Conservation (phyloP, 23 tunicate genomes). For the Styela clava region DNA sequence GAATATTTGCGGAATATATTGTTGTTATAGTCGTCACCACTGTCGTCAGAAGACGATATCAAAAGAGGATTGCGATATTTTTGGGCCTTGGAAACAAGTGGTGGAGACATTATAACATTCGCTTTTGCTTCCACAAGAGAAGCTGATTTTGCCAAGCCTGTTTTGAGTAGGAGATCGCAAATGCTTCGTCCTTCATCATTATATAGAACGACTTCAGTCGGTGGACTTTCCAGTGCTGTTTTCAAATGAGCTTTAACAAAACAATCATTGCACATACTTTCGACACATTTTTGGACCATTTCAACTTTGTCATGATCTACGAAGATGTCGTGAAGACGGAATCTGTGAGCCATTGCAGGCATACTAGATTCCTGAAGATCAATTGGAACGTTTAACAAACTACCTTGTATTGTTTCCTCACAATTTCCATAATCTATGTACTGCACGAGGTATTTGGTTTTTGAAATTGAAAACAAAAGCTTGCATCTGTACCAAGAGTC, state of each 20-base stretch:
- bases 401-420: background rate
- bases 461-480: background rate
- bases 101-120: slow-evolving; percentile 7
- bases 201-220: background rate
- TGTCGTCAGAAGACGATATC: background rate
- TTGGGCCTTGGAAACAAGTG: slow-evolving; percentile 2
- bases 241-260: slow-evolving; percentile 4
- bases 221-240: background rate
- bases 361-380: background rate
- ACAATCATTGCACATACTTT: background rate
- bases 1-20: background rate
- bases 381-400: background rate
- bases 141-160: slow-evolving; percentile 3
- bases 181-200: slow-evolving; percentile 2
- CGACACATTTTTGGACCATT: background rate
- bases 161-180: background rate
- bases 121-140: background rate
- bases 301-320: background rate
- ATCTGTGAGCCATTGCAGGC: slow-evolving; percentile 20
- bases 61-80: slow-evolving; percentile 7
- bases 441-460: slow-evolving; percentile 24
- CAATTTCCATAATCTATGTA: slow-evolving; percentile 42
- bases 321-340: slow-evolving; percentile 1
- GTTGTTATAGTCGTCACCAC: slow-evolving; percentile 1
- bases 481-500: slow-evolving; percentile 36